Percentiles rank a stretch among this genome's conserved stretches.
Evolutionary conservation across 2,888 invertebrate genomes (phyloP).

Genomic region (Dasypolia templi): DNA sequence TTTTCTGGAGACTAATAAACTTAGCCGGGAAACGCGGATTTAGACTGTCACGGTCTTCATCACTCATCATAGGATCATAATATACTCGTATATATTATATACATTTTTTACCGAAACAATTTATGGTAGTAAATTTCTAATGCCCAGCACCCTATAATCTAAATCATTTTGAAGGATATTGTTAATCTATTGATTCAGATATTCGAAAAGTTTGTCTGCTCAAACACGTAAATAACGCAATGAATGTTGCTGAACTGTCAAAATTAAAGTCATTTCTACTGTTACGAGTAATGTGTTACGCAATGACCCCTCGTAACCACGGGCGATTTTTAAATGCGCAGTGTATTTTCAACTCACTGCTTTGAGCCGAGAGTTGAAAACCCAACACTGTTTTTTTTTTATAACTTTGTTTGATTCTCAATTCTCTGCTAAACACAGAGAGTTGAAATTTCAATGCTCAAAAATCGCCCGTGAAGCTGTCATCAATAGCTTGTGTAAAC

Average conservation of each 20-base stretch:
- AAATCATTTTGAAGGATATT: no score
- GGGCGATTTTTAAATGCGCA: not conserved
- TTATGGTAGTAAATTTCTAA: not conserved
- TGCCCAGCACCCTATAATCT: no score
- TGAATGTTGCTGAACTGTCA: no score
- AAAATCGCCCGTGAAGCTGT: not conserved
- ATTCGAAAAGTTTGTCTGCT: no score
- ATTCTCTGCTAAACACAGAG: not conserved
- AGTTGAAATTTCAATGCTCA: not conserved
- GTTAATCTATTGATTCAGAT: no score
- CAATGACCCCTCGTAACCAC: no score
- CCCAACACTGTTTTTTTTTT: not conserved
- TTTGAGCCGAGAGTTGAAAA: not conserved
- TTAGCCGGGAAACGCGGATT: slow-evolving; percentile 3
- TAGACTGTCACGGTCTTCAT: slow-evolving; percentile 18
- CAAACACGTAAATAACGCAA: no score
- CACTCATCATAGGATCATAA: slow-evolving; percentile 29
- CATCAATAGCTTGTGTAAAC: not conserved
- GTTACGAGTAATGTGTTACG: no score
- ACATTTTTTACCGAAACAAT: no score
- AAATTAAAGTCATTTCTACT: no score
- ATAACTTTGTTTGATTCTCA: not conserved
- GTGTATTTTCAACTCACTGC: not conserved
- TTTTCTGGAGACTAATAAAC: slow-evolving; percentile 25
- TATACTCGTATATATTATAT: no score